Evolutionary conservation across 1,140 invertebrate genomes (phyloP).

Genomic region (Radopholus similis): DNA sequence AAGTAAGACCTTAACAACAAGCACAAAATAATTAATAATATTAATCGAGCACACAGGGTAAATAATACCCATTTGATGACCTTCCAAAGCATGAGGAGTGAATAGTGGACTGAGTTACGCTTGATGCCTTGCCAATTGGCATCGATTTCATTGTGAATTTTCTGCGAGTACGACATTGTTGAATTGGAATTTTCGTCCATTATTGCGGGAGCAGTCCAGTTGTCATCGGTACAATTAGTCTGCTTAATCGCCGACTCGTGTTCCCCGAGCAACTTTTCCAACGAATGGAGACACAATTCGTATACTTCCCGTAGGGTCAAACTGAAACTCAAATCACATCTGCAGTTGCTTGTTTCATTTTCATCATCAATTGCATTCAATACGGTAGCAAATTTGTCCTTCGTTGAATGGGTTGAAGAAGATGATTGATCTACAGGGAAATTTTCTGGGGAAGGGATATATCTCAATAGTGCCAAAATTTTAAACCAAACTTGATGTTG

Average conservation of each 20-base stretch:
- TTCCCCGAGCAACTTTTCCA: background rate
- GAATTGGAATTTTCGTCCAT: constrained; percentile 3
- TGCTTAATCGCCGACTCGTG: background rate
- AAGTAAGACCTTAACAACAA: background rate
- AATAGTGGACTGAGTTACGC: background rate
- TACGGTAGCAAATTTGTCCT: background rate
- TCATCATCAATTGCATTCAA: background rate
- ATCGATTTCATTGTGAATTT: background rate
- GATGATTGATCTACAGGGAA: too few relatives aligned
- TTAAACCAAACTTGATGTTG: background rate
- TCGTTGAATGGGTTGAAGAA: too few relatives aligned
- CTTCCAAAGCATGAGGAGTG: constrained; percentile 24
- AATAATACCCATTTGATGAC: constrained; percentile 8
- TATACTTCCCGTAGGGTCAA: background rate
- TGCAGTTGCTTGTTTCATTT: background rate
- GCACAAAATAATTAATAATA: background rate
- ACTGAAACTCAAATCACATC: background rate
- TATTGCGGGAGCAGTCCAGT: background rate
- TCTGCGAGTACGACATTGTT: background rate
- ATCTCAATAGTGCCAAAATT: background rate
- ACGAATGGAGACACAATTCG: background rate
- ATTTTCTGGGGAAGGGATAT: background rate
- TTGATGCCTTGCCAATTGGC: background rate
- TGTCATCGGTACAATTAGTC: background rate
- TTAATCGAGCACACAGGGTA: background rate